Evolutionary conservation across 2,888 invertebrate genomes (phyloP).

Genomic region (Drosophila limbata): DNA sequence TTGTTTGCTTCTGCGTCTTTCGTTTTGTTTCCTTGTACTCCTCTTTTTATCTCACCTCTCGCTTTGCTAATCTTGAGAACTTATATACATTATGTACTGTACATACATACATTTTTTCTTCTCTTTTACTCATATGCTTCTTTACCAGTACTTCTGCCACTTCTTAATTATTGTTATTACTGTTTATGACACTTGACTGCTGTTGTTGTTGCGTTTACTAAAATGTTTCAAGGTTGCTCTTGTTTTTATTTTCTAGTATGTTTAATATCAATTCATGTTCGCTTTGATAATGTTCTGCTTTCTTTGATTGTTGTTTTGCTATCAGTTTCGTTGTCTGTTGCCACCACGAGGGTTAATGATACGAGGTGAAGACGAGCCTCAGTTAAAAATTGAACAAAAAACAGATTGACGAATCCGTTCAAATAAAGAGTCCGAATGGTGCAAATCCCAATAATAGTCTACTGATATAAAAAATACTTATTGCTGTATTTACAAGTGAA

Average conservation of each 20-base stretch:
- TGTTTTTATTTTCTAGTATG: constrained; percentile 28
- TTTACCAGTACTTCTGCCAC: constrained; percentile 11
- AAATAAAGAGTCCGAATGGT: constrained; percentile 14
- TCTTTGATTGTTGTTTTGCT: constrained; percentile 59
- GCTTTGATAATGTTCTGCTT: constrained; percentile 30
- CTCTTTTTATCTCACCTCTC: constrained; percentile 17
- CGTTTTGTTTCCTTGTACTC: constrained; percentile 5
- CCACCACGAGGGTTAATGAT: constrained; percentile 12
- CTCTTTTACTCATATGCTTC: constrained; percentile 10
- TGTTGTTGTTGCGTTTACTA: constrained; percentile 31
- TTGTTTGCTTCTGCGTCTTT: constrained; percentile 39
- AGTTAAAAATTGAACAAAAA: constrained; percentile 22
- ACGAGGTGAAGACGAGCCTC: neutral
- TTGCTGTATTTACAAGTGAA: neutral
- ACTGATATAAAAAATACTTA: neutral
- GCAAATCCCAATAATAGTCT: constrained; percentile 3
- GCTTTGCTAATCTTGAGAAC: constrained; percentile 31
- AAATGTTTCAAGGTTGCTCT: constrained; percentile 57
- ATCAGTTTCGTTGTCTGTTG: constrained; percentile 39
- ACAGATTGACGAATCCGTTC: neutral
- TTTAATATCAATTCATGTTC: constrained; percentile 26
- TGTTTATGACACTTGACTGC: constrained; percentile 45
- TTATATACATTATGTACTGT: neutral
- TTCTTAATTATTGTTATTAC: constrained; percentile 51
- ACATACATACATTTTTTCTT: neutral